Conservation (phyloP, 2,113 vertebrate genomes). For the Murina feae region DNA sequence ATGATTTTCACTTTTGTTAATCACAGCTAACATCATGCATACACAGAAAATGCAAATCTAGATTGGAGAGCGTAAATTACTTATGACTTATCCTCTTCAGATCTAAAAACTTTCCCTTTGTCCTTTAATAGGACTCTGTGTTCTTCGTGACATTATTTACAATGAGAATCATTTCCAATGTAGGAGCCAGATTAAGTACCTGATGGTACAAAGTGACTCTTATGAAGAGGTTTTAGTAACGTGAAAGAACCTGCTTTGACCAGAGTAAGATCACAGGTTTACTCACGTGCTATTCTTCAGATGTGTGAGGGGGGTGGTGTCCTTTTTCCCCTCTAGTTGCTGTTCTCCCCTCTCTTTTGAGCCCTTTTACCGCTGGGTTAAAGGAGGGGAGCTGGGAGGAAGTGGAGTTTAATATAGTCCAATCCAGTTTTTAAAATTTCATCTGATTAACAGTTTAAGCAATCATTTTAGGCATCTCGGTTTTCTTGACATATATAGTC, state of each 20-base stretch:
- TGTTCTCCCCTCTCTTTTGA: neutral
- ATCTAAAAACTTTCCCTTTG: constrained; percentile 55
- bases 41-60: constrained; percentile 87
- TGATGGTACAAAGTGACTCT: neutral
- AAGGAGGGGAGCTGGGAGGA: rapidly evolving
- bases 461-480: neutral
- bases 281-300: neutral
- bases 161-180: constrained; percentile 2
- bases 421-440: neutral
- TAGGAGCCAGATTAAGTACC: neutral
- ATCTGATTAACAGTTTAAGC: neutral
- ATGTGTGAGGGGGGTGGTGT: rapidly evolving
- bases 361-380: neutral
- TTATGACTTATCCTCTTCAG: constrained; percentile 37
- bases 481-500: neutral
- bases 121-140: constrained; percentile 32
- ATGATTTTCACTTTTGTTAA: constrained; percentile 82
- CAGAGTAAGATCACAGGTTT: neutral
- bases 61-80: constrained; percentile 84
- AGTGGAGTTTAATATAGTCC: neutral
- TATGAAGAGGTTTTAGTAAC: neutral
- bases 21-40: constrained; percentile 83
- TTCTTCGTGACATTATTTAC: neutral
- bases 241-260: neutral
- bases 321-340: neutral